These are phyloP conservation scores for Australoheros facetus DNA, from an alignment of 2,797 vertebrate genomes.

Conservation along the genomic window DNA sequence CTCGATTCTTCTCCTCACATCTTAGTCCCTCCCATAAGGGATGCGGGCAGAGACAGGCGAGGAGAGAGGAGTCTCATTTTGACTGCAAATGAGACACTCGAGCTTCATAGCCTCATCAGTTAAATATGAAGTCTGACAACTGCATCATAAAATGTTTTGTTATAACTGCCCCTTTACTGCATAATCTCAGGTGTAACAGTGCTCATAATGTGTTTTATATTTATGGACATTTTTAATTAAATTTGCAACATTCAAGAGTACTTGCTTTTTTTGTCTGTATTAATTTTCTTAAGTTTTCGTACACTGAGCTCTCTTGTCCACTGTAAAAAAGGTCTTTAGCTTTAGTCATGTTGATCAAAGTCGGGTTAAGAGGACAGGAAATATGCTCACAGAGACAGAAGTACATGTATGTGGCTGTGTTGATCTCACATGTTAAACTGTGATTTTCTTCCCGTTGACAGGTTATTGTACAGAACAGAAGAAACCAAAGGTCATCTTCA, in stretches of 20 bases:
- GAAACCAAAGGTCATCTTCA: constrained; percentile 91
- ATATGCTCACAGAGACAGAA: not conserved
- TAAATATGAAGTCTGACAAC: not conserved
- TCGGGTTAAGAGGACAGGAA: not conserved
- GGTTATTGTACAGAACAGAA: constrained; percentile 84
- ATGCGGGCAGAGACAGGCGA: no score
- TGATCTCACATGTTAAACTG: constrained; percentile 9
- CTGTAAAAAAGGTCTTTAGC: not conserved
- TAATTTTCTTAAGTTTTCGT: no score
- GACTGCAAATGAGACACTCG: no score
- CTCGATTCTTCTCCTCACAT: not conserved
- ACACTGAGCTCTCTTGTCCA: no score
- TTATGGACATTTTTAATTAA: not conserved
- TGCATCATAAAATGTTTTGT: not conserved
- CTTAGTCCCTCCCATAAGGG: no score
- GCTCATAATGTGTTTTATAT: not conserved
- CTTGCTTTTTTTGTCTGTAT: not conserved
- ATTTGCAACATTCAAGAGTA: no score
- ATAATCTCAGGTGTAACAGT: not conserved
- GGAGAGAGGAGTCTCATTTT: no score
- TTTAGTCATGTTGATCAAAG: not conserved
- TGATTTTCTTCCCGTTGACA: constrained; percentile 52
- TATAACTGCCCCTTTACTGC: not conserved
- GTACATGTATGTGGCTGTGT: not conserved
- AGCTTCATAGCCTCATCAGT: no score